Percentiles rank a stretch among this genome's conserved stretches.
Conservation (phyloP, 2,113 vertebrate genomes). For the Menidia beryllina region DNA sequence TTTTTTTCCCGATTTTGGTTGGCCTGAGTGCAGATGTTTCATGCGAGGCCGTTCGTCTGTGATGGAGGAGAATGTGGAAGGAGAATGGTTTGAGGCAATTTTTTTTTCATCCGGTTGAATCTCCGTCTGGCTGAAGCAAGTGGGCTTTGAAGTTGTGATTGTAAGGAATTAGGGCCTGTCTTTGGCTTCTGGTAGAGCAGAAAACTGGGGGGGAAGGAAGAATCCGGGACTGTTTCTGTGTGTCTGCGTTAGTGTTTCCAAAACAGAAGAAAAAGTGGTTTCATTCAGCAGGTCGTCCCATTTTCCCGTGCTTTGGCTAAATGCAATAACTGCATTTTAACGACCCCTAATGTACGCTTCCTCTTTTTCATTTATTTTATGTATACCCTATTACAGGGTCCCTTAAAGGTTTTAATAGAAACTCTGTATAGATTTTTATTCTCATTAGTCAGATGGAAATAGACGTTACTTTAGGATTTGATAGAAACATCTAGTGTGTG, state of each 20-base stretch:
- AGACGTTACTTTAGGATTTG: neutral
- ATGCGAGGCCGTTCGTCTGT: conserved; percentile 20
- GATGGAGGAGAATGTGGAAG: conserved; percentile 32
- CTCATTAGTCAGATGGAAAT: too few relatives aligned
- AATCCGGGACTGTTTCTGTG: conserved; percentile 29
- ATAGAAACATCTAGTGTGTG: neutral
- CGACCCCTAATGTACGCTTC: neutral
- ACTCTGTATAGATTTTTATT: neutral
- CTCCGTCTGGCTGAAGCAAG: conserved; percentile 64
- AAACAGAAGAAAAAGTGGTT: too few relatives aligned
- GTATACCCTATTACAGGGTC: neutral
- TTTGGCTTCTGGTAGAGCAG: conserved; percentile 61
- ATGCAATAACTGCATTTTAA: conserved; percentile 9
- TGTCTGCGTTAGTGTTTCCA: conserved; percentile 13
- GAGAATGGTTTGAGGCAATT: conserved; percentile 66
- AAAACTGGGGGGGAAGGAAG: conserved; percentile 61
- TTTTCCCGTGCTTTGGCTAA: conserved; percentile 1
- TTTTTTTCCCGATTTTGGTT: conserved; percentile 23
- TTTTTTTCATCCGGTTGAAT: conserved; percentile 68
- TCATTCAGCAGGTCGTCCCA: conserved; percentile 9
- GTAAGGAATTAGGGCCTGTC: conserved; percentile 70
- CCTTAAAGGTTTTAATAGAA: neutral
- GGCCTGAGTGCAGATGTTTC: conserved; percentile 22
- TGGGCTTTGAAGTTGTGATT: conserved; percentile 75
- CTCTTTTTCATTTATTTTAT: neutral